Conservation (phyloP, 2,797 vertebrate species). For the Macropodus opercularis region DNA sequence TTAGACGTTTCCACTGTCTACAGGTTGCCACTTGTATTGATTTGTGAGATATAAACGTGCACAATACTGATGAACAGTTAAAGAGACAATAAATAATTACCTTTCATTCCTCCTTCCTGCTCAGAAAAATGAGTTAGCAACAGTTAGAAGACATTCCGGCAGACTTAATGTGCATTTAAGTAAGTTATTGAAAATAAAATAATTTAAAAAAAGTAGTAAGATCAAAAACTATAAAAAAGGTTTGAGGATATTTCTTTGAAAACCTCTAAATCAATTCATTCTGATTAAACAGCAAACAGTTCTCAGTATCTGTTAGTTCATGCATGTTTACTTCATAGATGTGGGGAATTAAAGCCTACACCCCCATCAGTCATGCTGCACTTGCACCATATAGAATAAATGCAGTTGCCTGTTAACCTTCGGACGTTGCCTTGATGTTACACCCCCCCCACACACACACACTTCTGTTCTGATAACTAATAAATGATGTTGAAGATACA, state of each 20-base stretch:
- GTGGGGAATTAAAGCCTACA: background rate
- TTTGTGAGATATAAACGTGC: background rate
- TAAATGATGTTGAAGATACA: conserved; percentile 14
- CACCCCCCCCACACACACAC: background rate
- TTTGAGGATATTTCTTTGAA: background rate
- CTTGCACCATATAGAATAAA: conserved; percentile 22
- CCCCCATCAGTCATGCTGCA: conserved; percentile 1
- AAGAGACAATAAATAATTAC: conserved; percentile 19
- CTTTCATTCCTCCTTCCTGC: too few species aligned
- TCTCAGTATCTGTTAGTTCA: conserved; percentile 23
- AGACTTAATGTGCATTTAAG: too few species aligned
- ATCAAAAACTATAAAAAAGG: background rate
- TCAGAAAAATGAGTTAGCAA: background rate
- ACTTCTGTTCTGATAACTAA: conserved; percentile 9
- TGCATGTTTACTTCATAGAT: conserved; percentile 18
- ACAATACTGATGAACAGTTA: conserved; percentile 11
- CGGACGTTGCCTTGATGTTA: conserved; percentile 21
- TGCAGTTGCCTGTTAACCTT: conserved; percentile 30
- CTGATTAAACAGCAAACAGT: conserved; percentile 14
- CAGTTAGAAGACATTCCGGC: conserved; percentile 4
- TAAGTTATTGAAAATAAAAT: too few species aligned
- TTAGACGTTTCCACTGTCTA: background rate
- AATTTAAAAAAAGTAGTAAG: too few species aligned
- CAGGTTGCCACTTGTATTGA: background rate
- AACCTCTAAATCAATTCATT: too few species aligned